phyloP scores from a whole-genome alignment of 2,797 vertebrate species.

The Acipenser transmontanus region DNA sequence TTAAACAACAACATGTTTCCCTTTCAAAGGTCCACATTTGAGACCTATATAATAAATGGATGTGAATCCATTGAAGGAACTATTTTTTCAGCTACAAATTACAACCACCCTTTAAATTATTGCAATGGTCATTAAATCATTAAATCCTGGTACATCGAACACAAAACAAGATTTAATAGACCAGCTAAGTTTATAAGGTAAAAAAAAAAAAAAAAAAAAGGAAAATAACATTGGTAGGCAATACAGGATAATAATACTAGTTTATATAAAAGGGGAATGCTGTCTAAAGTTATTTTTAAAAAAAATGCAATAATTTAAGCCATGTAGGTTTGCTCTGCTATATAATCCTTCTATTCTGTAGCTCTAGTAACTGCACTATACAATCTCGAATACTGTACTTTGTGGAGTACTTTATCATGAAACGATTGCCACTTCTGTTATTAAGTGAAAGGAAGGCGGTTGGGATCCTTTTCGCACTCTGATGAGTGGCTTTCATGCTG shows the following conservation, averaged over 20 bases:
- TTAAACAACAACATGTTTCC: no score
- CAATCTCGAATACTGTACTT: conserved; percentile 13
- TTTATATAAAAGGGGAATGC: no score
- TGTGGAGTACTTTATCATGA: conserved; percentile 14
- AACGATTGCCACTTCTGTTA: conserved; percentile 14
- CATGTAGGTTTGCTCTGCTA: conserved; percentile 12
- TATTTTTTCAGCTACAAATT: no score
- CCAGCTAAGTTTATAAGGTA: no score
- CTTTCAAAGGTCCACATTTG: no score
- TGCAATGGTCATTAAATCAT: background rate
- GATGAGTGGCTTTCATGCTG: conserved; percentile 16
- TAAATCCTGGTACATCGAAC: no score
- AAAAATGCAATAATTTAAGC: conserved; percentile 6
- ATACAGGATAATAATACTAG: no score
- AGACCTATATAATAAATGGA: no score
- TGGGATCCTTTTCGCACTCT: background rate
- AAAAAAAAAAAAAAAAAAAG: background rate
- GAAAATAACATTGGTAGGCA: background rate
- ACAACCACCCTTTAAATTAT: background rate
- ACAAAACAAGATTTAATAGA: no score
- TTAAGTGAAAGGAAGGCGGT: conserved; percentile 6
- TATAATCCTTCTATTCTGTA: conserved; percentile 8
- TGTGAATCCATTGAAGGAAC: no score
- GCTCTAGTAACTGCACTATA: conserved; percentile 14
- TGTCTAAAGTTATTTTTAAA: no score